Evolutionary conservation across 2,888 invertebrate genomes (phyloP).

Genomic region (Drosophila paramelanica): DNA sequence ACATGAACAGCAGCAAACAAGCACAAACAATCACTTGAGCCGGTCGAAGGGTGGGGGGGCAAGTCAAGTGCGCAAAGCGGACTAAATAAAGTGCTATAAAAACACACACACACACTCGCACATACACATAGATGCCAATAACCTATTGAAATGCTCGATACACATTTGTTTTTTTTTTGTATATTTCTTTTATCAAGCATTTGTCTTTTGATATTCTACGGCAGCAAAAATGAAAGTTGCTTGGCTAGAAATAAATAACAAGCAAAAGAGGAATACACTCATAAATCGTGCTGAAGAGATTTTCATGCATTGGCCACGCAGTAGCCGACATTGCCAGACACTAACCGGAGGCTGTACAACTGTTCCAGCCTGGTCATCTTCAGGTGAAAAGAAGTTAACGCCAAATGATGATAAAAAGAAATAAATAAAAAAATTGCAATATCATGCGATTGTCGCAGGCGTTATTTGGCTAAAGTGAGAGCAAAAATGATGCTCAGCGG

Average conservation of each 20-base stretch:
- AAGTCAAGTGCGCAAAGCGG: conserved; percentile 50
- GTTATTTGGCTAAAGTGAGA: conserved; percentile 64
- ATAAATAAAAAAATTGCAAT: conserved; percentile 58
- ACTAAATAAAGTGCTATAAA: conserved; percentile 65
- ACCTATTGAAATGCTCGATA: conserved; percentile 65
- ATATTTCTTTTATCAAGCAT: conserved; percentile 29
- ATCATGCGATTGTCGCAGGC: conserved; percentile 64
- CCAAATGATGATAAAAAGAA: conserved; percentile 25
- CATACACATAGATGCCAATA: conserved; percentile 61
- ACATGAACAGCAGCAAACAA: conserved; percentile 28
- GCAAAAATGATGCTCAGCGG: conserved; percentile 40
- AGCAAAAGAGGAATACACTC: conserved; percentile 24
- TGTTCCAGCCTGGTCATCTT: conserved; percentile 31
- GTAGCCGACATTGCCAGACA: conserved; percentile 27
- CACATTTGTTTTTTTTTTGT: conserved; percentile 43
- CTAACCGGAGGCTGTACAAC: conserved; percentile 31
- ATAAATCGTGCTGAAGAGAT: conserved; percentile 51
- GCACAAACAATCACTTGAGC: conserved; percentile 50
- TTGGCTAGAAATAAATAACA: conserved; percentile 39
- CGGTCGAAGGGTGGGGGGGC: conserved; percentile 24
- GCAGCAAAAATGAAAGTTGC: conserved; percentile 76
- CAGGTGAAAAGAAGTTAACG: conserved; percentile 67
- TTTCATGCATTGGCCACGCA: conserved; percentile 52
- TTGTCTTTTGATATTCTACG: conserved; percentile 65
- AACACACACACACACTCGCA: conserved; percentile 23